A percentile compares a stretch with the other conserved stretches of the same genome.
These are phyloP conservation scores for Hirudinaria manillensis DNA, from an alignment of 2,888 invertebrate genomes.

Conservation along the genomic window DNA sequence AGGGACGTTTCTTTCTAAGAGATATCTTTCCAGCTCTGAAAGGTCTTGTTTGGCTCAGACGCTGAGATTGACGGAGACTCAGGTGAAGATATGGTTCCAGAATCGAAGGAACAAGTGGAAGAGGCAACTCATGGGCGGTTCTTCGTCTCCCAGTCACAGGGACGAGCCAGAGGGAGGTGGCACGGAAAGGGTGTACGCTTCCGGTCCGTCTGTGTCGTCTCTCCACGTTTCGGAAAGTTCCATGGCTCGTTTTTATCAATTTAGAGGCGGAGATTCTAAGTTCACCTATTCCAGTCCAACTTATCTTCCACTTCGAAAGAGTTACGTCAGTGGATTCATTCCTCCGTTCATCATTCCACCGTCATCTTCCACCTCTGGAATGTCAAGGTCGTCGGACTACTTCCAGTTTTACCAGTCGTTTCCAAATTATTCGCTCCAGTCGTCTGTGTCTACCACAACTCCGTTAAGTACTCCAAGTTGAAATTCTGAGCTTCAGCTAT, in stretches of 20 bases:
- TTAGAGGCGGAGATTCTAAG: background rate
- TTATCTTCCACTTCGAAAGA: background rate
- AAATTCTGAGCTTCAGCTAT: background rate
- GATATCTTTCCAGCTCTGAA: conserved; percentile 53
- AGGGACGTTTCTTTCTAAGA: conserved; percentile 53
- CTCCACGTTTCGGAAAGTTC: too few relatives aligned
- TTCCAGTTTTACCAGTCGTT: background rate
- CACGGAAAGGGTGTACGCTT: too few relatives aligned
- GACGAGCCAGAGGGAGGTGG: background rate
- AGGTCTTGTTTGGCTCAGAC: conserved; percentile 53
- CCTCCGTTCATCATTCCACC: background rate
- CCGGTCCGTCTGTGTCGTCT: too few relatives aligned
- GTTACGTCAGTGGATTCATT: background rate
- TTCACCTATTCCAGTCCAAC: background rate
- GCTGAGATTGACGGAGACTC: conserved; percentile 53
- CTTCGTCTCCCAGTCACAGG: background rate
- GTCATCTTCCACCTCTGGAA: background rate
- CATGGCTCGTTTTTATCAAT: too few relatives aligned
- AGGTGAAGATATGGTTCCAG: conserved; percentile 55
- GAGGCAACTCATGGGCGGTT: conserved; percentile 61
- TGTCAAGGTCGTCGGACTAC: background rate
- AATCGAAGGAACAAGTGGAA: conserved; percentile 55
- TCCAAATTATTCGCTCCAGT: background rate
- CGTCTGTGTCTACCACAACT: too few relatives aligned
- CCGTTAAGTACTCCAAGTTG: background rate